A percentile compares a stretch with the other conserved stretches of the same genome.
These are phyloP conservation scores for Hypselothyrea guttata DNA, from an alignment of 2,888 invertebrate genomes.

Conservation along the genomic window DNA sequence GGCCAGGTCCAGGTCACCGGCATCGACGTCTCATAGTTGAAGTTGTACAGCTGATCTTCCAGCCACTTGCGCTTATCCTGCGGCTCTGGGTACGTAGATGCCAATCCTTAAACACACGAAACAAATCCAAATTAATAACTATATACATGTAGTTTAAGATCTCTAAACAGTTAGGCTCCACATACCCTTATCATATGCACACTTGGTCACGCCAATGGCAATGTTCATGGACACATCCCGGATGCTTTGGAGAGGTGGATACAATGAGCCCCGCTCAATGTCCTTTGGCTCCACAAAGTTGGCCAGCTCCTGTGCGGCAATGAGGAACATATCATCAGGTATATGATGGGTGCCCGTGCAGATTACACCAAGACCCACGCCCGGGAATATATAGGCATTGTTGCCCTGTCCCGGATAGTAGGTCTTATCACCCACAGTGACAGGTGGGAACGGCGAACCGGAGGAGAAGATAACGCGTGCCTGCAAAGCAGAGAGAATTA, in stretches of 20 bases:
- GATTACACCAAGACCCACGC: conserved; percentile 96
- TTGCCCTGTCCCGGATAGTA: conserved; percentile 98
- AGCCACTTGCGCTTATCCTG: conserved; percentile 88
- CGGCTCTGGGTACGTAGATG: conserved; percentile 93
- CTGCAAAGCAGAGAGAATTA: conserved; percentile 83
- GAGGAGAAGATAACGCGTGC: conserved; percentile 97
- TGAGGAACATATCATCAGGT: conserved; percentile 95
- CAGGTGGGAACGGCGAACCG: conserved; percentile 97
- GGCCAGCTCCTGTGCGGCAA: conserved; percentile 94
- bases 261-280: conserved; percentile 92
- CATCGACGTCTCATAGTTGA: conserved; percentile 90
- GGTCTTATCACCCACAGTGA: conserved; percentile 89
- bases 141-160: neutral
- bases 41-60: conserved; percentile 89
- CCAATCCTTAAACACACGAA: conserved; percentile 84
- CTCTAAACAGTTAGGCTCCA: too few relatives aligned
- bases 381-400: conserved; percentile 98
- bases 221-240: conserved; percentile 95
- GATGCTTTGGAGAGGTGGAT: conserved; percentile 93
- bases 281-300: conserved; percentile 92
- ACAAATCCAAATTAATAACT: too few relatives aligned
- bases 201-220: conserved; percentile 92
- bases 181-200: conserved; percentile 93
- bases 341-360: conserved; percentile 96
- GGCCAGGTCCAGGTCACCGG: conserved; percentile 88